Conservation (phyloP, 2,797 vertebrate genomes). For the Micromesistius poutassou region DNA sequence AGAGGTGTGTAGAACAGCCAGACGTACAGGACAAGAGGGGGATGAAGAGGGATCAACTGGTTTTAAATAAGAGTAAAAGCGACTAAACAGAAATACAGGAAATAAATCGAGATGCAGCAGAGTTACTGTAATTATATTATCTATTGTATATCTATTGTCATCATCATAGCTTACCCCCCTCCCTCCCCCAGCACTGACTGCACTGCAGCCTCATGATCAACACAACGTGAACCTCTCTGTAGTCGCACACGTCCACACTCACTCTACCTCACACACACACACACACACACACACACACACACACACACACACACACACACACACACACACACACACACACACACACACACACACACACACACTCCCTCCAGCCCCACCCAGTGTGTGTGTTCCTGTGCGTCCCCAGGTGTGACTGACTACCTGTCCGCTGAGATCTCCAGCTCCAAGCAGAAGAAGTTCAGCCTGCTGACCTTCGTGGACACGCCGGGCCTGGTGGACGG, state of each 20-base stretch:
- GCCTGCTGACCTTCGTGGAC: slow-evolving; percentile 79
- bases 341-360: neutral
- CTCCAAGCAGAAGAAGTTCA: slow-evolving; percentile 83
- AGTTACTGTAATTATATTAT: too few species aligned
- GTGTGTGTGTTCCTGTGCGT: slow-evolving; percentile 29
- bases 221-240: slow-evolving; percentile 16
- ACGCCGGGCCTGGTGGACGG: slow-evolving; percentile 79
- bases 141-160: too few species aligned
- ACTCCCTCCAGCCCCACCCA: neutral
- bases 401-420: slow-evolving; percentile 75
- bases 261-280: too few species aligned
- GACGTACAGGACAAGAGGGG: too few species aligned
- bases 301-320: too few species aligned
- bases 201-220: slow-evolving; percentile 42
- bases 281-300: too few species aligned
- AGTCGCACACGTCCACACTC: neutral
- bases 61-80: too few species aligned
- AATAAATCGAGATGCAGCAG: too few species aligned
- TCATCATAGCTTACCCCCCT: slow-evolving; percentile 4
- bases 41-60: too few species aligned
- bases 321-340: too few species aligned
- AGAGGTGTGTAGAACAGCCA: too few species aligned
- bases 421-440: slow-evolving; percentile 78
- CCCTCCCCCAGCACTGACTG: slow-evolving; percentile 49
- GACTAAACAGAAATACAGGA: too few species aligned